phyloP scores from a whole-genome alignment of 2,888 invertebrate genomes.

The Eupithecia centaureata region DNA sequence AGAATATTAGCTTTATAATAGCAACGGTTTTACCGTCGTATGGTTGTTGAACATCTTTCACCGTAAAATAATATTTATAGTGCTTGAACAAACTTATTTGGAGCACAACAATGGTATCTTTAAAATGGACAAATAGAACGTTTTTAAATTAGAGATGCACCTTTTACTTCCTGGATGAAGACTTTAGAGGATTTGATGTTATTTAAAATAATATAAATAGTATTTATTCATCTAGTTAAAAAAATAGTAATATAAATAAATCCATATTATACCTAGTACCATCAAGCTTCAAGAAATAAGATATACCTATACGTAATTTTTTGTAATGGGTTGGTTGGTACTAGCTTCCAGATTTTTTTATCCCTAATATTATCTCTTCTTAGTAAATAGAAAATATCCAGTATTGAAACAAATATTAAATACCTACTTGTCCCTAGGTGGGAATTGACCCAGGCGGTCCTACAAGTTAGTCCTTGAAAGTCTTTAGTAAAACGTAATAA shows the following conservation, averaged over 20 bases:
- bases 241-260: too few relatives aligned
- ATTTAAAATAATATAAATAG: too few relatives aligned
- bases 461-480: too few relatives aligned
- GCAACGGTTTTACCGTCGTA: neutral
- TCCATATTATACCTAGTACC: too few relatives aligned
- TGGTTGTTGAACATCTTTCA: neutral
- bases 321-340: too few relatives aligned
- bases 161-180: neutral
- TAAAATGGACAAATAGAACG: neutral
- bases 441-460: neutral
- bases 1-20: constrained; percentile 1
- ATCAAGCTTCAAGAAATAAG: too few relatives aligned
- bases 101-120: neutral
- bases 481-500: too few relatives aligned
- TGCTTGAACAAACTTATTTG: neutral
- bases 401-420: neutral
- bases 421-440: neutral
- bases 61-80: neutral
- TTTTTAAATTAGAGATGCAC: neutral
- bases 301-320: too few relatives aligned
- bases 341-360: too few relatives aligned
- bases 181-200: too few relatives aligned
- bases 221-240: too few relatives aligned
- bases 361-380: too few relatives aligned
- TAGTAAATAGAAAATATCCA: neutral